A percentile compares a stretch with the other conserved stretches of the same genome.
Evolutionary conservation across 2,113 vertebrate genomes (phyloP).

Genomic region (Tricholaema leucomelas): DNA sequence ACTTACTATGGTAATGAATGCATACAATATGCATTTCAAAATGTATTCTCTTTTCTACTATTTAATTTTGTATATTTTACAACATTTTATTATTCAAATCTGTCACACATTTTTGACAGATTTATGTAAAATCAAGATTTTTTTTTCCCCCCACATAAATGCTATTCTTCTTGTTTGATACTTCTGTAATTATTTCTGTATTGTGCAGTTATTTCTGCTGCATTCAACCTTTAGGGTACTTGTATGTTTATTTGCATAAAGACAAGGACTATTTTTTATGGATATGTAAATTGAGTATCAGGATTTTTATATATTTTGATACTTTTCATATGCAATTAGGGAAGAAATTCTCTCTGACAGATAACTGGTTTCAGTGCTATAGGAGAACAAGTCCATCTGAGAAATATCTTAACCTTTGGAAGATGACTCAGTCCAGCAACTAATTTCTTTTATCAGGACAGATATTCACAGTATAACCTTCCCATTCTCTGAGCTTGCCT

Average conservation of each 20-base stretch:
- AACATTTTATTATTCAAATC: neutral
- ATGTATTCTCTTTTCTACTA: neutral
- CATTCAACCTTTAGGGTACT: neutral
- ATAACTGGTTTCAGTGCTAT: neutral
- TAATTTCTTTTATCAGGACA: slow-evolving; percentile 4
- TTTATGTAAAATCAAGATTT: neutral
- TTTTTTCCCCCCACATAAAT: neutral
- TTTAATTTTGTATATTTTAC: neutral
- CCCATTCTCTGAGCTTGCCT: neutral
- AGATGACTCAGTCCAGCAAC: neutral
- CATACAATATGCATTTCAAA: neutral
- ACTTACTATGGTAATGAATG: neutral
- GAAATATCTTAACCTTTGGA: neutral
- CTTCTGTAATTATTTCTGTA: neutral
- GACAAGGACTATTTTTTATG: neutral
- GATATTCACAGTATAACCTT: neutral
- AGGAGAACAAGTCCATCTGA: neutral
- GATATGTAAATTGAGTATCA: neutral
- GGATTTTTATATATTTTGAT: neutral
- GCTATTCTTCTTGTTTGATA: neutral
- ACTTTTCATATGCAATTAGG: neutral
- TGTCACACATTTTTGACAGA: neutral
- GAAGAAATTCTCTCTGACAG: neutral
- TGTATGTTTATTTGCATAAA: neutral
- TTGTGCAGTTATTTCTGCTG: neutral